These are phyloP conservation scores for Mesoclemmys tuberculata DNA, from an alignment of 2,113 vertebrate genomes.

Conservation along the genomic window DNA sequence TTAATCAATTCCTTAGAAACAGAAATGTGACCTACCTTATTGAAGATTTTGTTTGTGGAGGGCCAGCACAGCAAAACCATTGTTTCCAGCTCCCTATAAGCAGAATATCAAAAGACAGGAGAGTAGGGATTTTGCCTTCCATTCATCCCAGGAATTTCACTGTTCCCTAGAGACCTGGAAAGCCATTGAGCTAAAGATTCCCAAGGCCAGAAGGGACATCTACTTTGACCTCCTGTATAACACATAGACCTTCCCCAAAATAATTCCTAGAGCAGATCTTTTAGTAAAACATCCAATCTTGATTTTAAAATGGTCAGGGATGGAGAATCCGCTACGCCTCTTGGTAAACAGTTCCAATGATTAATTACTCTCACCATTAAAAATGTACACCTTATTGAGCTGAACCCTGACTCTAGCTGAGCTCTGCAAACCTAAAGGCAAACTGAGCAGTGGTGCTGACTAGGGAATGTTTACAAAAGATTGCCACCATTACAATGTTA, in stretches of 20 bases:
- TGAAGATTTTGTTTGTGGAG: conserved; percentile 14
- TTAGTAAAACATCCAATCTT: not conserved
- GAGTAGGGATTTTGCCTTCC: not conserved
- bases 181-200: not conserved
- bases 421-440: not conserved
- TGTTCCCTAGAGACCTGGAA: not conserved
- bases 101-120: not conserved
- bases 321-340: not conserved
- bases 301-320: not conserved
- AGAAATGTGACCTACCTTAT: not conserved
- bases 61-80: conserved; percentile 17
- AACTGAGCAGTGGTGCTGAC: not conserved
- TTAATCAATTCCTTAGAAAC: not conserved
- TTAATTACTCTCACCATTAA: not conserved
- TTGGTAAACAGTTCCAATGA: not conserved
- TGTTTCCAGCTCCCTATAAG: conserved; percentile 17
- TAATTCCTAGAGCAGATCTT: not conserved
- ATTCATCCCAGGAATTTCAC: not conserved
- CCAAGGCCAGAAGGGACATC: not conserved
- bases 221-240: not conserved
- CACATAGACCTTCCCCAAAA: not conserved
- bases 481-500: not conserved
- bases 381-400: not conserved
- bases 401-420: not conserved
- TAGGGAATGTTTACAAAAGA: not conserved